These are phyloP conservation scores for Agrypnus murinus DNA, from an alignment of 2,888 invertebrate genomes.

Conservation along the genomic window DNA sequence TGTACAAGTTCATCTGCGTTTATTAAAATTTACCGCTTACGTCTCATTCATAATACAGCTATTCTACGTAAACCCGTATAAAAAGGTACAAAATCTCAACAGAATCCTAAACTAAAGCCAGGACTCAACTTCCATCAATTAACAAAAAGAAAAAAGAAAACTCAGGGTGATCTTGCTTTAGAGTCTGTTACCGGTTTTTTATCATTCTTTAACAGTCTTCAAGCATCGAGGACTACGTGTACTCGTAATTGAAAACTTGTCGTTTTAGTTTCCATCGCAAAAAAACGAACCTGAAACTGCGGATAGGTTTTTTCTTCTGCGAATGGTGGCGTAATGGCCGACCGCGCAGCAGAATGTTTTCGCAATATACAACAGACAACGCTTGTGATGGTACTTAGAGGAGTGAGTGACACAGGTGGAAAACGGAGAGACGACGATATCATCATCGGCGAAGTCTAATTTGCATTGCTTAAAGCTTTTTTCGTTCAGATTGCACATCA, in stretches of 20 bases:
- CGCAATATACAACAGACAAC: conserved; percentile 20
- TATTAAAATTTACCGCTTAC: too few relatives aligned
- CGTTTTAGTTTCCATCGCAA: conserved; percentile 13
- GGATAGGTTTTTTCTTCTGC: conserved; percentile 16
- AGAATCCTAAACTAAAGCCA: too few relatives aligned
- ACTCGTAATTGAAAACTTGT: conserved; percentile 38
- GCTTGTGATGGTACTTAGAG: too few relatives aligned
- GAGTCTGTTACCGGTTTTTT: not conserved
- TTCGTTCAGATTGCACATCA: conserved; percentile 42
- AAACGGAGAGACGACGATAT: conserved; percentile 9
- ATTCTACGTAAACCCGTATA: too few relatives aligned
- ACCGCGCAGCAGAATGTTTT: conserved; percentile 39
- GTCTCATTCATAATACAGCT: too few relatives aligned
- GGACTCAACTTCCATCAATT: too few relatives aligned
- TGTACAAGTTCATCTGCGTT: too few relatives aligned
- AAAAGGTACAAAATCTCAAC: too few relatives aligned
- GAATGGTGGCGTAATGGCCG: conserved; percentile 25
- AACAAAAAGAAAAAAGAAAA: too few relatives aligned
- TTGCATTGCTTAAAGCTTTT: conserved; percentile 43
- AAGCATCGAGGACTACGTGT: conserved; percentile 12
- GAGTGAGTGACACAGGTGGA: conserved; percentile 48
- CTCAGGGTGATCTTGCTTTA: too few relatives aligned
- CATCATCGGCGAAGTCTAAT: conserved; percentile 31
- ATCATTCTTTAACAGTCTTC: not conserved
- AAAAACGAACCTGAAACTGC: conserved; percentile 27